Evolutionary conservation across 2,797 vertebrate genomes (phyloP), one percentile per base, ranked within the genome.

Genomic region (Lepus townsendii): DNA sequence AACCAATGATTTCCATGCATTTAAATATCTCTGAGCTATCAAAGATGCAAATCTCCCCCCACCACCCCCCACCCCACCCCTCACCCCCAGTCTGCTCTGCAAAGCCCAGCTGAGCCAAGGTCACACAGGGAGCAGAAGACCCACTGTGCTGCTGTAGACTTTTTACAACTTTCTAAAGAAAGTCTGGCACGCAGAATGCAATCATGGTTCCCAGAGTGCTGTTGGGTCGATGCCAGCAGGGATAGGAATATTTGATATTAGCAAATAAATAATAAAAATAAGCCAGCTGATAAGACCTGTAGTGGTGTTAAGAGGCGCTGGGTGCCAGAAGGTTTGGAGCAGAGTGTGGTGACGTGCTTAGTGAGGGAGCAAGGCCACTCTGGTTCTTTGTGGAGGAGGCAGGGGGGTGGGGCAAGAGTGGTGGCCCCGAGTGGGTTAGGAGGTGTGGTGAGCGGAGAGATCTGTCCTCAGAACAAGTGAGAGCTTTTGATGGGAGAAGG

Each of bases 11-110:
- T 24, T 84, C 19, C 52, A 5, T 72, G 30, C 42, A 60, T 82
- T 73, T 72, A 26, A 73, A 9, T 85, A 73, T 94, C 60, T 87
- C 50, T 69, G 89, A 78, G 27, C 65, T 73, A 14, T 10, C 62
- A 52, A 72, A 65, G 65, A 60, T 57, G 30, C 47, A 50, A 68
- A 82, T 35, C 35, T 35, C 35, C 35, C 35, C 35, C 35, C 35
- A 35, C 35, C 35, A 35, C 35, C 35, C 35, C 35, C 4, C 4
- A 35, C 35, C 35, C 35, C 35, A 35, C 35, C 35, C 35, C 35
- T 35, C 4, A 32, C 14, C 22, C 30, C 24, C 26, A 17, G 30
- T 16, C 47, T 57, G 6, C 1, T 69, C 50, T 32, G 32, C 4
- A 63, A 77, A 77, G 73, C n/a, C 68, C 77, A 68, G 35, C 19